Base-by-base conservation (phyloP, 2,888 invertebrate genomes). In the Plebejus melissa region DNA sequence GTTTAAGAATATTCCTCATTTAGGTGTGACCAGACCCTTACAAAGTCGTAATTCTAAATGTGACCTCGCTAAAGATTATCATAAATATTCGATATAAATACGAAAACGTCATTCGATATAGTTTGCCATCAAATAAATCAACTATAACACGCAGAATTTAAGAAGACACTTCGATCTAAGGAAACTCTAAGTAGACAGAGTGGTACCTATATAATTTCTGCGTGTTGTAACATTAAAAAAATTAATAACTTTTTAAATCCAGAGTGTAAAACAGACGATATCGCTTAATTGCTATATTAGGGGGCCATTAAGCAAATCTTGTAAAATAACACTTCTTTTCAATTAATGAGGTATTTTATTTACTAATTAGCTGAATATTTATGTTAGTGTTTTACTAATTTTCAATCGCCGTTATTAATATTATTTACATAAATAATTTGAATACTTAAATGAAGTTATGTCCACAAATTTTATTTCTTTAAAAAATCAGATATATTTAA, bases 271-370 rank as follows among this genome's bases (percentile, higher is more conserved):
- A 13, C 1, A 13, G 11, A 65, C 65, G 65, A 65, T 65, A 65
- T 28, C 16, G 32, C 32, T 32, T 65, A 36, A 65, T 36, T 65
- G 65, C 65, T 65, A 32, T 32, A 65, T 65, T 65, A 65, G 13
- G 11, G 28, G 65, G 65, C 65, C 32, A 65, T 65, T 65, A 32
- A 65, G 65, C 65, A 32, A 65, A 65, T 36, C 32, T 65, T 36
- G 32, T 32, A 65, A 65, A 32, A 65, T 65, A 65, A 65, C 65
- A 65, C 65, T 65, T 65, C 32, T 65, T 65, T 65, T 65, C 65
- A 65, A 65, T 65, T 65, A 65, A 65, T 65, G 28, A 65, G 28
- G 65, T 65, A 65, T 65, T 65, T 65, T 36, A 65, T 65, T 32
- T 32, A 65, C 13, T 65, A 65, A 65, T 65, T 65, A 65, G 32